Base-by-base conservation (phyloP, 1,140 invertebrate genomes). In the Ips nitidus region DNA sequence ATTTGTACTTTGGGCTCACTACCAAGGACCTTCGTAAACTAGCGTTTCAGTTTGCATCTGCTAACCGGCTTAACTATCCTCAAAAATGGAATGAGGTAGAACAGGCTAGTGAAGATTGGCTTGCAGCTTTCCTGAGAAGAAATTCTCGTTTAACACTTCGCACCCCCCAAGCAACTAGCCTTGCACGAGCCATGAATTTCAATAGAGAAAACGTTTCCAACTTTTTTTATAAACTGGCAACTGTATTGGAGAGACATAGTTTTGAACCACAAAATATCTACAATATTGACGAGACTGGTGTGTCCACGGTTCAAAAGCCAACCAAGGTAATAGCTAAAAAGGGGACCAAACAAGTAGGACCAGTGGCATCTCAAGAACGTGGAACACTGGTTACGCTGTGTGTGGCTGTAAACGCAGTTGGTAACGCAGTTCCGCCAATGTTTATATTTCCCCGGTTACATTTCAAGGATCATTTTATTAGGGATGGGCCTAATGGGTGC, bases 291-390 rank as follows among this genome's bases (percentile, higher is more conserved):
- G 22, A 22, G 22, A 22, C 22, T 22, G 22, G 22, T 22, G 22
- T 22, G 22, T 22, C 22, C 4, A 53, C 82, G 8, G 83, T 84
- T 3, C 80, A 80, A 71, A 78, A 75, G 60, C 77, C 77, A 36
- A 64, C 70, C 36, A 77, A 76, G 72, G 70, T 81, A 55, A 61
- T 81, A 41, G 77, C 77, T 47, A 41, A 4, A 38, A 79, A 75
- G 75, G 80, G 81, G n/a, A 66, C 47, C 3, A 83, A 82, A 72
- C 82, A 84, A 79, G 76, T 84, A 36, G 80, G 82, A n/a, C 38
- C 66, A 42, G 69, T 82, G 2, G 82, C 80, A 1, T 82, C 80
- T 36, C 77, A 63, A 4, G 82, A 85, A 77, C 64, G 81, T 70
- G 81, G 82, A 22, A 73, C 62, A 4, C 66, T 82, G 8, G 81